These are phyloP conservation scores for Thaumetopoea pityocampa DNA, from an alignment of 1,140 invertebrate species.

Conservation along the genomic window DNA sequence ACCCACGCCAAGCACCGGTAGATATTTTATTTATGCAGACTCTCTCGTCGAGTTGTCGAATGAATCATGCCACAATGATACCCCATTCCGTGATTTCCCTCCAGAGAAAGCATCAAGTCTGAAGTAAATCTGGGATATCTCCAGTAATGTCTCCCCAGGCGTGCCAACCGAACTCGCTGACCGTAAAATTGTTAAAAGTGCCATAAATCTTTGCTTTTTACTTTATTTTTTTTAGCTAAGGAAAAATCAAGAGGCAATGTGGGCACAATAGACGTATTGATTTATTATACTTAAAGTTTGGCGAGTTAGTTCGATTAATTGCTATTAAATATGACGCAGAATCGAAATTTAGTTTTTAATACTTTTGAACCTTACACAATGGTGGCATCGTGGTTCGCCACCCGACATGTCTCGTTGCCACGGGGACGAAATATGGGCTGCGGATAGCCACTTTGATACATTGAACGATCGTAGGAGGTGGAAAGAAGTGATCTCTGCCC, in stretches of 20 bases:
- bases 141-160: slow-evolving; percentile 55
- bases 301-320: too few species aligned
- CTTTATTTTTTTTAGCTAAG: slow-evolving; percentile 27
- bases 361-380: too few species aligned
- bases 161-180: slow-evolving; percentile 49
- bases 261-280: slow-evolving; percentile 15
- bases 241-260: slow-evolving; percentile 16
- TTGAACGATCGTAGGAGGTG: too few species aligned
- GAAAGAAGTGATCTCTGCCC: too few species aligned
- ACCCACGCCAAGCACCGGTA: too few species aligned
- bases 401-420: too few species aligned
- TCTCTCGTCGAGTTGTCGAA: slow-evolving; percentile 18
- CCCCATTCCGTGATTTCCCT: slow-evolving; percentile 56
- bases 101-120: slow-evolving; percentile 55
- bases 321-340: too few species aligned
- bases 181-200: slow-evolving; percentile 64
- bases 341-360: too few species aligned
- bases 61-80: slow-evolving; percentile 44
- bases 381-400: too few species aligned
- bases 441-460: too few species aligned
- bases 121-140: slow-evolving; percentile 65
- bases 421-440: too few species aligned
- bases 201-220: slow-evolving; percentile 46
- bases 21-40: slow-evolving; percentile 22
- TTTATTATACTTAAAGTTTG: too few species aligned